These are phyloP conservation scores for Pasiphila rectangulata DNA, from an alignment of 2,888 invertebrate genomes.

Conservation along the genomic window DNA sequence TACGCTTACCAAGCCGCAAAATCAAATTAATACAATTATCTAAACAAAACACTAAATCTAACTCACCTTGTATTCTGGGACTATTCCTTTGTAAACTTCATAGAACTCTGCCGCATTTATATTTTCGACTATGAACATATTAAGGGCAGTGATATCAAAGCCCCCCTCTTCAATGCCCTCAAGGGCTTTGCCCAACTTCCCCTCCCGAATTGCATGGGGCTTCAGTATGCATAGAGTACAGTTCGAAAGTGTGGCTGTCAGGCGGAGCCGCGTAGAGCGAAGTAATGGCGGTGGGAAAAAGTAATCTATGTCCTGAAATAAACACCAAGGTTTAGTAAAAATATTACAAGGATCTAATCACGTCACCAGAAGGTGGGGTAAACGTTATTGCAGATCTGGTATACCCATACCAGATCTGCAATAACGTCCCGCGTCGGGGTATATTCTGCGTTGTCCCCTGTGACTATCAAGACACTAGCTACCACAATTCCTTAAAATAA, in stretches of 20 bases:
- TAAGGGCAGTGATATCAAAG: conserved; percentile 89
- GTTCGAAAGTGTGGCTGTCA: conserved; percentile 82
- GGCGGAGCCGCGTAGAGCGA: conserved; percentile 59
- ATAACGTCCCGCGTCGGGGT: too few relatives aligned
- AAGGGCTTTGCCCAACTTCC: conserved; percentile 84
- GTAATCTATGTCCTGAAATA: conserved; percentile 79
- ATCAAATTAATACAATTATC: neutral
- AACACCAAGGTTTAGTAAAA: neutral
- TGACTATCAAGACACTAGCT: too few relatives aligned
- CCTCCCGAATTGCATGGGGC: conserved; percentile 92
- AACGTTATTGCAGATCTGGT: too few relatives aligned
- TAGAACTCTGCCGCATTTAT: conserved; percentile 94
- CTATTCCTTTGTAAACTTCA: conserved; percentile 95
- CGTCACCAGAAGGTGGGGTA: too few relatives aligned
- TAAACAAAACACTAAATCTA: neutral
- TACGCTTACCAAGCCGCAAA: too few relatives aligned
- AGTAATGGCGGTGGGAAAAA: conserved; percentile 80
- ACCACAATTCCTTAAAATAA: too few relatives aligned
- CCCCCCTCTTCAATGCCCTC: conserved; percentile 87
- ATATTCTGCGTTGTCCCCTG: too few relatives aligned
- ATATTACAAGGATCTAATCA: too few relatives aligned
- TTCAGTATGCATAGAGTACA: conserved; percentile 92
- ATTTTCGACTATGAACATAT: conserved; percentile 89
- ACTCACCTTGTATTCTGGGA: conserved; percentile 86
- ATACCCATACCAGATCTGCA: too few relatives aligned